Percentiles rank a stretch among this genome's conserved stretches.
phyloP scores from a whole-genome alignment of 1,140 invertebrate species.

The Drosophila micromelanica region DNA sequence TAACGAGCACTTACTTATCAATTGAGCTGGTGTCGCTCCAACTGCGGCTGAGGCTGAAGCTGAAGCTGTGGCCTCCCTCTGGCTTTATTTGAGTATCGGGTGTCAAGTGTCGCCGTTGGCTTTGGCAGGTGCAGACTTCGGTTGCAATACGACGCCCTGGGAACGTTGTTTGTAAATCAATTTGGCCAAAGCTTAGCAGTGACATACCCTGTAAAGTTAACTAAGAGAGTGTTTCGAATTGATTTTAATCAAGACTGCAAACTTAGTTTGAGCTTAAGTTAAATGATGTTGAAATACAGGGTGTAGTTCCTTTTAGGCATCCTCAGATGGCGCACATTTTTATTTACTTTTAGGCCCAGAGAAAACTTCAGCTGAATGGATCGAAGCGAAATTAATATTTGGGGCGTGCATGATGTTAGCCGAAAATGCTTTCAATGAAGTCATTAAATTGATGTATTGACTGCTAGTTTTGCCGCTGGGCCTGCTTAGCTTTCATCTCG shows the following conservation, averaged over 20 bases:
- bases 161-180: slow-evolving; percentile 33
- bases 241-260: too few relatives aligned
- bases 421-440: slow-evolving; percentile 76
- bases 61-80: slow-evolving; percentile 44
- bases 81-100: slow-evolving; percentile 55
- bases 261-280: too few relatives aligned
- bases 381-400: slow-evolving; percentile 27
- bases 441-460: slow-evolving; percentile 80
- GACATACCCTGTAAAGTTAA: slow-evolving; percentile 5
- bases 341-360: background rate
- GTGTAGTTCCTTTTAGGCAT: background rate
- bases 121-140: slow-evolving; percentile 35
- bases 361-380: background rate
- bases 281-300: background rate
- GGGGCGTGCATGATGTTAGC: slow-evolving; percentile 46
- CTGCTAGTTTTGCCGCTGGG: slow-evolving; percentile 59
- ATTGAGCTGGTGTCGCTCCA: slow-evolving; percentile 3
- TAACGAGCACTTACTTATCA: slow-evolving; percentile 35
- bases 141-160: slow-evolving; percentile 73
- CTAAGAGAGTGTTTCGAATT: background rate
- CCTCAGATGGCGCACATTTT: background rate
- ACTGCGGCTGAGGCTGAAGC: too few relatives aligned
- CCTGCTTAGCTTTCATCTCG: slow-evolving; percentile 62
- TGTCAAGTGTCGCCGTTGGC: slow-evolving; percentile 52
- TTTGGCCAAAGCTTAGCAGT: background rate